phyloP scores from a whole-genome alignment of 2,113 vertebrate genomes.

The Xiphophorus hellerii region DNA sequence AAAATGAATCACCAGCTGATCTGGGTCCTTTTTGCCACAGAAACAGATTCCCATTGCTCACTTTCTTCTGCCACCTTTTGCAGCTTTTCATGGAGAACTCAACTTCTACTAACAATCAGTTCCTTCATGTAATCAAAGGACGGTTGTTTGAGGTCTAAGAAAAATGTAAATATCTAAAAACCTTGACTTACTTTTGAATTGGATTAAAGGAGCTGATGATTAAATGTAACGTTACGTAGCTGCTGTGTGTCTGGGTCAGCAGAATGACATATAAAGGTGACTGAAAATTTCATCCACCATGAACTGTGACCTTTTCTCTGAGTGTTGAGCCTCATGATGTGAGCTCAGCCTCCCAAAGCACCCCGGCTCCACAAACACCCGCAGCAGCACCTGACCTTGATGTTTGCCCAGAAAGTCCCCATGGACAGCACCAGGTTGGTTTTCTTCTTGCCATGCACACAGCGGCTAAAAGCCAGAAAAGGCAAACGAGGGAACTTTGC shows the following conservation, averaged over 20 bases:
- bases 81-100: too few species aligned
- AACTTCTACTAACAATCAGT: too few species aligned
- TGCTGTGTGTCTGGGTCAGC: not conserved
- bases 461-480: conserved; percentile 12
- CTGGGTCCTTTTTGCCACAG: too few species aligned
- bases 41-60: too few species aligned
- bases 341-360: conserved; percentile 25
- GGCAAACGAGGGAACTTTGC: conserved; percentile 1
- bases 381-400: conserved; percentile 63
- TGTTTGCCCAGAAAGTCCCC: conserved; percentile 40
- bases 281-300: conserved; percentile 4
- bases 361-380: not conserved
- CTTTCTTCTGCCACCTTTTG: too few species aligned
- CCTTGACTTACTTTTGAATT: not conserved
- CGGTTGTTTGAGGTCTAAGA: too few species aligned
- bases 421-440: conserved; percentile 40
- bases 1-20: too few species aligned
- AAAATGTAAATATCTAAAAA: too few species aligned
- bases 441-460: conserved; percentile 15
- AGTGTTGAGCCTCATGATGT: conserved; percentile 25
- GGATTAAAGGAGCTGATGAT: too few species aligned
- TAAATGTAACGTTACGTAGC: too few species aligned
- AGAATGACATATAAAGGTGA: conserved; percentile 56
- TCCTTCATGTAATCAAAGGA: too few species aligned
- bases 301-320: conserved; percentile 38